These are phyloP conservation scores for Cavia aperea DNA, from an alignment of 2,113 vertebrate species.

Conservation along the genomic window DNA sequence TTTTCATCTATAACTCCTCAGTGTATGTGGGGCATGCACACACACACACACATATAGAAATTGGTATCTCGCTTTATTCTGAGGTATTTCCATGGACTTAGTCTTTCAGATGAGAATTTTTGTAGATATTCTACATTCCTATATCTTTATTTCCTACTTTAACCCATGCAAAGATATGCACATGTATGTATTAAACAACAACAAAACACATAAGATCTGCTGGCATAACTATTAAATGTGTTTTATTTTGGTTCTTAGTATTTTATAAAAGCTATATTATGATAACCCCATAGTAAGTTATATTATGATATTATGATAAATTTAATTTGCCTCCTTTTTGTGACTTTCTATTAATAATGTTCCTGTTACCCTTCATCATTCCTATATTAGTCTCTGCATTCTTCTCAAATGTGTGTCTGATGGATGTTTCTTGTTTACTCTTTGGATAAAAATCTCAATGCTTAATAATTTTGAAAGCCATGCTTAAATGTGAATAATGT, in stretches of 20 bases:
- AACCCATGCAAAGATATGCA: neutral
- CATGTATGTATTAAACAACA: neutral
- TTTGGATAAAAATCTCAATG: neutral
- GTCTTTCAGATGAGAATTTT: neutral
- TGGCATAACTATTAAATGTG: neutral
- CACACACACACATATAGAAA: neutral
- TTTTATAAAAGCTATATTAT: neutral
- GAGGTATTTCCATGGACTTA: neutral
- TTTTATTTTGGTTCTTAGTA: neutral
- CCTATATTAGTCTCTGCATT: neutral
- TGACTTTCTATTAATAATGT: neutral
- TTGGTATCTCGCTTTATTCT: neutral
- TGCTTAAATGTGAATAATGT: neutral
- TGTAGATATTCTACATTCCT: neutral
- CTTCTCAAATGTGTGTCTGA: neutral
- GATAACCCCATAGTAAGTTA: too few species aligned
- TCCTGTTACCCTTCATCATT: neutral
- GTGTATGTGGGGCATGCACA: neutral
- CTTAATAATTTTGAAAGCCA: neutral
- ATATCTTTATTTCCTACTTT: neutral
- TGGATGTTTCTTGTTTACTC: neutral
- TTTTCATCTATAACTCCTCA: neutral
- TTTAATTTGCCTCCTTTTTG: neutral
- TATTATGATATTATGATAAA: neutral
- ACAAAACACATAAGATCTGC: neutral